Evolutionary conservation across 2,113 vertebrate genomes (phyloP), one percentile per base, ranked within the genome.

Genomic region (Hypomesus transpacificus): DNA sequence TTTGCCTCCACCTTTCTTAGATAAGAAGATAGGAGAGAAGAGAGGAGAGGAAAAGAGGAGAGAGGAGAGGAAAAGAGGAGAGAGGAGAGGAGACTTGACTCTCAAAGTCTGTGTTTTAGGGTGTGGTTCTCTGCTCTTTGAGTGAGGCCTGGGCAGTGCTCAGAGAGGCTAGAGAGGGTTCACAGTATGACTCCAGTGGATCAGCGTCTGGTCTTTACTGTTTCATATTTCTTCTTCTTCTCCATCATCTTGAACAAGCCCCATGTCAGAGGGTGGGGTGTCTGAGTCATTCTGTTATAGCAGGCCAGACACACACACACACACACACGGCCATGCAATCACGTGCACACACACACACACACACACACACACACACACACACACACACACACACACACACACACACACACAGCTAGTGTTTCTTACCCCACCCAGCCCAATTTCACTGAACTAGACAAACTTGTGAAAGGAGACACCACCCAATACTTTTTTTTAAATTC

Each of bases 201-300:
- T 9, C 9, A 46, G 8, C 13, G 39, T 46, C 39, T 46, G 11
- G 39, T 11, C 39, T 46, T 46, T 46, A 46, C 39, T 9, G 9
- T 9, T 46, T 46, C 7, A 46, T 9, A 8, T 2, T 46, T 9
- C 39, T 46, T 46, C 7, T 46, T 8, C 9, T 8, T 11, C 39
- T 46, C 39, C 7, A 46, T 46, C 39, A 46, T 46, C 9, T 46
- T 7, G 21, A 59, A 59, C 57, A 59, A 20, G 57, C 57, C 57
- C 57, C 21, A 59, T 21, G 57, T 59, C 46, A 65, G 60, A 66
- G 63, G 46, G 75, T 8, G 51, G 68, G 22, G 60, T 65, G 16
- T 17, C 51, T 68, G 63, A 77, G 57, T 82, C 74, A 79, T 57
- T 24, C 60, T 70, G 22, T 75, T 59, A 70, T 56, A 56, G 54